These are phyloP conservation scores for Syngnathus typhle DNA, from an alignment of 2,113 vertebrate genomes.

Conservation along the genomic window DNA sequence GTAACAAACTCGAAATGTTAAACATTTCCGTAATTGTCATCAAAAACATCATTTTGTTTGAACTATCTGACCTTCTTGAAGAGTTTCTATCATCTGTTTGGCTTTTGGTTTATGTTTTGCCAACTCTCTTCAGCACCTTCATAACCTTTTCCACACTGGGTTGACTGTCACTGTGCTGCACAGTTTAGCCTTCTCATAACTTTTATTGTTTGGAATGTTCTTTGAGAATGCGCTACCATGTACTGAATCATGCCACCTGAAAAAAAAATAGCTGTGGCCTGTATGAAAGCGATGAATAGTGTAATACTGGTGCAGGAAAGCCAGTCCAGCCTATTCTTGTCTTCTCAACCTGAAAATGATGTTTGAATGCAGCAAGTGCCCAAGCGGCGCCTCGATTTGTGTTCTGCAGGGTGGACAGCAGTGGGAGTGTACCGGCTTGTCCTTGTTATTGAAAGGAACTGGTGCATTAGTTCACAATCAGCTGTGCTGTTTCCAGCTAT, in stretches of 20 bases:
- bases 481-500: not conserved
- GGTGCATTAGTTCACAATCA: constrained; percentile 1
- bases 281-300: not conserved
- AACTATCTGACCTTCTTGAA: not conserved
- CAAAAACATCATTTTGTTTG: not conserved
- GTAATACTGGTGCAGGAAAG: not conserved
- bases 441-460: constrained; percentile 5
- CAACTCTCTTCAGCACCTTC: not conserved
- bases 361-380: not conserved
- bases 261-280: not conserved
- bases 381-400: not conserved
- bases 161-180: not conserved
- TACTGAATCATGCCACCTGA: not conserved
- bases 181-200: not conserved
- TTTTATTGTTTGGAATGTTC: not conserved
- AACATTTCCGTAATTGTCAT: not conserved
- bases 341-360: not conserved
- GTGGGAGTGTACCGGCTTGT: not conserved
- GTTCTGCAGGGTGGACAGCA: constrained; percentile 1
- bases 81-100: not conserved
- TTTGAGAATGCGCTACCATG: not conserved
- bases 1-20: not conserved
- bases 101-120: not conserved
- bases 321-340: too few relatives aligned
- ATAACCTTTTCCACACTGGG: not conserved